A percentile compares a stretch with the other conserved stretches of the same genome.
Evolutionary conservation across 1,140 invertebrate genomes (phyloP).

Genomic region (Stenopsyche tienmushanensis): DNA sequence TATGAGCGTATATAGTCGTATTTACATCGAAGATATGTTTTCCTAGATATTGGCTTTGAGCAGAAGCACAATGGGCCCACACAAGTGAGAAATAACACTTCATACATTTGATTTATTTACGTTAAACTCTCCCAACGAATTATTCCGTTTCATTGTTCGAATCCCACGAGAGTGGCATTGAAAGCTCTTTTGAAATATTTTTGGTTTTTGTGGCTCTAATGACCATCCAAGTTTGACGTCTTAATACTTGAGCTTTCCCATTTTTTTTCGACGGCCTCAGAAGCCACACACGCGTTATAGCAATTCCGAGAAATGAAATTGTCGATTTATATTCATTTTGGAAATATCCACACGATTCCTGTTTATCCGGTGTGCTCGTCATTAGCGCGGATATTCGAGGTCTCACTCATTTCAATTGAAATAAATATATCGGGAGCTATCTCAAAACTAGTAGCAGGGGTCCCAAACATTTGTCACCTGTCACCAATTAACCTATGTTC

Average conservation of each 20-base stretch:
- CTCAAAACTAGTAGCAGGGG: constrained; percentile 24
- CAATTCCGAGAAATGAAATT: too few relatives aligned
- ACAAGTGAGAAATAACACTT: constrained; percentile 27
- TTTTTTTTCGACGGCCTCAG: too few relatives aligned
- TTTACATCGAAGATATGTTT: neutral
- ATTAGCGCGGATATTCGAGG: neutral
- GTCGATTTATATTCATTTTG: too few relatives aligned
- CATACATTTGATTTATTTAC: constrained; percentile 24
- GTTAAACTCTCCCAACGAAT: constrained; percentile 9
- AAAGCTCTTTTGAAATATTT: constrained; percentile 4
- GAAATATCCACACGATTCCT: too few relatives aligned
- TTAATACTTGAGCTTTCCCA: constrained; percentile 13
- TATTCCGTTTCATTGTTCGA: neutral
- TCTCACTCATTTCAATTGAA: neutral
- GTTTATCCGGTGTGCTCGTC: neutral
- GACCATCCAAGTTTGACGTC: constrained; percentile 14
- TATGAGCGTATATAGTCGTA: neutral
- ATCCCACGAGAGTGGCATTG: neutral
- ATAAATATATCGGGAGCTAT: constrained; percentile 20
- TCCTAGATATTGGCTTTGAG: neutral
- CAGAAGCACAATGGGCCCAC: constrained; percentile 19
- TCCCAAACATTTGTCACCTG: constrained; percentile 30
- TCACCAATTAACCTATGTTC: constrained; percentile 29
- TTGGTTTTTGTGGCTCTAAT: constrained; percentile 10
- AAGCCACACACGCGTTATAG: too few relatives aligned